A percentile compares a stretch with the other conserved stretches of the same genome.
phyloP scores from a whole-genome alignment of 2,797 vertebrate genomes.

The Pipistrellus nathusii region DNA sequence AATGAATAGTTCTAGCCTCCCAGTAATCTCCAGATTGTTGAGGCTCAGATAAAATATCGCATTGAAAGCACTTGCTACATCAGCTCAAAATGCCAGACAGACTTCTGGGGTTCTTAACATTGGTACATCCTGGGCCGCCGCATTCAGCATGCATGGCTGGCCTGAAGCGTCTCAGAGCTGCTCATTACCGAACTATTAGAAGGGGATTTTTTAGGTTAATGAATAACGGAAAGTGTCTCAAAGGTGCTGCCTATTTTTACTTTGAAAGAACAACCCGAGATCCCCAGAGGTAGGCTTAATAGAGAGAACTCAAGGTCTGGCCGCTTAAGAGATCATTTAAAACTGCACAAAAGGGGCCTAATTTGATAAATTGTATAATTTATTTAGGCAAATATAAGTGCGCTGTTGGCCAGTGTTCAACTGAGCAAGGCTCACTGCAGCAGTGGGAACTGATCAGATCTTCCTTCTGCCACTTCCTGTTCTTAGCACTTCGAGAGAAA shows the following conservation, averaged over 20 bases:
- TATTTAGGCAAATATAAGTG: constrained; percentile 12
- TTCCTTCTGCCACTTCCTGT: constrained; percentile 69
- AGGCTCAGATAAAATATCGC: neutral
- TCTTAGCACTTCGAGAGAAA: constrained; percentile 57
- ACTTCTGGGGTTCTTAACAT: neutral
- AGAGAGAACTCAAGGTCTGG: neutral
- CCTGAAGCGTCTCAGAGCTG: neutral
- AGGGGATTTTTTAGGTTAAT: constrained; percentile 71
- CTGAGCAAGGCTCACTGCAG: neutral
- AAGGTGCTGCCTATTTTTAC: constrained; percentile 64
- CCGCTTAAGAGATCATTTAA: constrained; percentile 55
- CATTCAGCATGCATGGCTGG: neutral
- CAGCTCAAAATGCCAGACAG: neutral
- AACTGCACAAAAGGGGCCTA: neutral
- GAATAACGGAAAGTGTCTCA: constrained; percentile 64
- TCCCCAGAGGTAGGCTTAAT: neutral
- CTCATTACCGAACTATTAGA: neutral
- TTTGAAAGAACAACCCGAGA: neutral
- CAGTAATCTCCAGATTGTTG: neutral
- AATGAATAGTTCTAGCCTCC: neutral
- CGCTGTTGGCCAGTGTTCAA: neutral
- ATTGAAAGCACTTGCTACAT: neutral
- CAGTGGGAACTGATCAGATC: constrained; percentile 67
- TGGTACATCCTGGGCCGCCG: neutral
- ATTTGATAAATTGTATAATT: constrained; percentile 15